Evolutionary conservation across 1,140 invertebrate species (phyloP), one percentile per base, ranked within the genome.

Genomic region (Microplitis mediator): DNA sequence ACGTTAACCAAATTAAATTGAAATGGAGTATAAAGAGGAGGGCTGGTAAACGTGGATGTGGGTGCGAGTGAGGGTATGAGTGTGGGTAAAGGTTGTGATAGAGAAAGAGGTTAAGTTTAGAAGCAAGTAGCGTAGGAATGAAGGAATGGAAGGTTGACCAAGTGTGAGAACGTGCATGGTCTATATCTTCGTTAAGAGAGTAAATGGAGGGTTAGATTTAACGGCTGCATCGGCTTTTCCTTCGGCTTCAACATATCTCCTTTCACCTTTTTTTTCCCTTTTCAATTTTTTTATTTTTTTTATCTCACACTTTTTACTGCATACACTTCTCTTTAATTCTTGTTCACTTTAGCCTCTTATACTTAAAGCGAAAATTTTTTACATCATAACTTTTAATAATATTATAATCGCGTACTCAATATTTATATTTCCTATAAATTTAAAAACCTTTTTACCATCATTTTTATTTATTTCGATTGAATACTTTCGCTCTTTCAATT

Each of bases 111-210:
- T 56, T 16, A n/a, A 56, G n/a, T 14, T 56, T 16, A 56, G 52
- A n/a, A 23, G n/a, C 52, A 32, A 35, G 23, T 9, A 16, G 16
- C 16, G 5, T 16, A 52, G 39, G n/a, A 8, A n/a, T n/a, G n/a
- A 52, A 67, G 51, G 39, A 51, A 8, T 9, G 13, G 13, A 31
- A 34, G 51, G 45, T 16, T 31, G 31, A 67, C 45, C 39, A 31
- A 45, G 34, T 54, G 39, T 16, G 14, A 36, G 8, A 65, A 45
- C 39, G 31, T 67, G 50, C 50, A 50, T 67, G 65, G 65, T 54
- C 69, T 71, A 63, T 71, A 63, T 72, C 63, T 72, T 72, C 62
- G 54, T 72, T 66, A 72, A 72, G n/a, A 54, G 62, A 35, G 69
- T 63, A 68, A 58, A 58, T 68, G 66, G 31, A 54, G 66, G 66